Evolutionary conservation across 2,113 vertebrate genomes (phyloP).

Genomic region (Glaucidium brasilianum): DNA sequence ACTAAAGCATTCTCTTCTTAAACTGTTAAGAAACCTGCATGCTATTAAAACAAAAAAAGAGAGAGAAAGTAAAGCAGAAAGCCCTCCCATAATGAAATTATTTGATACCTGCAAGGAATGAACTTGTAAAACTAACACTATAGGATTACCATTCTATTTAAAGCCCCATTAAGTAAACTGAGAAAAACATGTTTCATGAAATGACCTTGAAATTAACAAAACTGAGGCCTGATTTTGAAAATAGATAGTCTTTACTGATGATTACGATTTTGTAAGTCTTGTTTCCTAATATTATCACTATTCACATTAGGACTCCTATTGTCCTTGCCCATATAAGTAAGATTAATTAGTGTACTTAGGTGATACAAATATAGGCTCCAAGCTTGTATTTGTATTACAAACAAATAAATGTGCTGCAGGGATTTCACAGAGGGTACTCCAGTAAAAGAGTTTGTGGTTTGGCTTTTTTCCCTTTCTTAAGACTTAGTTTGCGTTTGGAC

Average conservation of each 20-base stretch:
- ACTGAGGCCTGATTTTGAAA: background rate
- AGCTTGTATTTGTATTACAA: background rate
- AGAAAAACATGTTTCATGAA: background rate
- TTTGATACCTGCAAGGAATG: constrained; percentile 34
- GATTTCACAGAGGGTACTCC: background rate
- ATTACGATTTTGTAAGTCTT: background rate
- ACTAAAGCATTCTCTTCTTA: background rate
- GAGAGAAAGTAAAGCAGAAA: background rate
- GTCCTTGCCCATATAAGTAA: background rate
- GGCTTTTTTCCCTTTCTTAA: background rate
- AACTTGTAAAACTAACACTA: background rate
- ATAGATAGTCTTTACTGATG: background rate
- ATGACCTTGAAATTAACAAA: constrained; percentile 21
- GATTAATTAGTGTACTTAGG: background rate
- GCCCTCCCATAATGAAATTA: background rate
- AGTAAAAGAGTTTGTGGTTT: background rate
- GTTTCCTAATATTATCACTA: background rate
- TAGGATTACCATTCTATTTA: constrained; percentile 26
- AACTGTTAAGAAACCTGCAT: background rate
- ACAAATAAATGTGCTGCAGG: background rate
- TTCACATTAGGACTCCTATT: background rate
- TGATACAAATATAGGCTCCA: background rate
- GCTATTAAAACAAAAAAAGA: background rate
- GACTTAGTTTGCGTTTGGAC: background rate
- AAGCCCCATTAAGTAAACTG: constrained; percentile 8